Evolutionary conservation across 2,797 vertebrate species (phyloP), one percentile per base, ranked within the genome.

Genomic region (Acanthiza pusilla): DNA sequence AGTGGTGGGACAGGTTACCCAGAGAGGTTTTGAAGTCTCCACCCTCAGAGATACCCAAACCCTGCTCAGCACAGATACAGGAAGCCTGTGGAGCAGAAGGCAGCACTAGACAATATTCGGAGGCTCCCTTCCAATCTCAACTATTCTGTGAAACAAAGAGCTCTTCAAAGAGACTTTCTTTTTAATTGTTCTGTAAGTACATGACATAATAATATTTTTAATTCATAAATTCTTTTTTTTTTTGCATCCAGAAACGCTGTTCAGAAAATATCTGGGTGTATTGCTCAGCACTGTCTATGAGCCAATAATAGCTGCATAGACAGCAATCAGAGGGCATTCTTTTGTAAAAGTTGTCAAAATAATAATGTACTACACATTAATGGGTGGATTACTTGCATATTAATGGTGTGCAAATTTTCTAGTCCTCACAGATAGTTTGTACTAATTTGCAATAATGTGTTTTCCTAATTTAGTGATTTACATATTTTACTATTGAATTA

Each of bases 401-500:
- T 92, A 95, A 96, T 91, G 8, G 7, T 77, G 21, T 70, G 47
- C 58, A 77, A 78, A 89, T 88, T 83, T 82, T 61, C 84, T 51
- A 81, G 65, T 72, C 61, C 43, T 89, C 36, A 17, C 47, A 92
- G 83, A 65, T 77, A 94, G 85, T 91, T 95, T 75, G 45, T 63
- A 58, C 42, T 86, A 88, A 91, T 95, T 95, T 91, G 55, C 55
- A 91, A 17, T 88, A 60, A 29, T 86, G 67, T 85, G 43, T 65
- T 97, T 93, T 91, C 73, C 76, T 65, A 94, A 27, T 95, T 94
- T 83, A 86, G 72, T 25, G 57, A 86, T 88, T 93, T 87, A 82
- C 73, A 27, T 95, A 84, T 72, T 89, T 91, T 84, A 67, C 57
- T 84, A 70, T 60, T 81, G 70, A 93, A 96, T 58, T 62, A 93